These are phyloP conservation scores for Batillaria attramentaria DNA, from an alignment of 1,140 invertebrate genomes.

Conservation along the genomic window DNA sequence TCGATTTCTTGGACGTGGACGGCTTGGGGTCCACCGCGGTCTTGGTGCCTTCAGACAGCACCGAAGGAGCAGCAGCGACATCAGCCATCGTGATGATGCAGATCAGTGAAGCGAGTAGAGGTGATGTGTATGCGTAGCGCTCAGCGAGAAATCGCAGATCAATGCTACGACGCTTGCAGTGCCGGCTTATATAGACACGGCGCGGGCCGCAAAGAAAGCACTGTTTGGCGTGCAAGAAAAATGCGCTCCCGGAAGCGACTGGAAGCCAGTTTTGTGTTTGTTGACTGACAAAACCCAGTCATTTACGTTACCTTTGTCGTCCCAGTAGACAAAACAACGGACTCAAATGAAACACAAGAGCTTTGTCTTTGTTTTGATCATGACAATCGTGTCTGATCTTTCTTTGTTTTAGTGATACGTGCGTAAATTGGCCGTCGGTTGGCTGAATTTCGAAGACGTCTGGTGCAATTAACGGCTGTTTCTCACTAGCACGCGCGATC, in stretches of 20 bases:
- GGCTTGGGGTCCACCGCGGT: neutral
- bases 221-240: neutral
- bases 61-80: neutral
- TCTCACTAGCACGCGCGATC: neutral
- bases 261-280: neutral
- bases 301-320: neutral
- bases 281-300: neutral
- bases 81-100: neutral
- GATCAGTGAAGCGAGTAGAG: neutral
- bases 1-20: neutral
- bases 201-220: conserved; percentile 4
- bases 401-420: too few relatives aligned
- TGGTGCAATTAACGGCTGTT: neutral
- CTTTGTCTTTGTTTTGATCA: neutral
- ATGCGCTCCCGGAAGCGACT: neutral
- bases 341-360: neutral
- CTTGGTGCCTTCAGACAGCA: neutral
- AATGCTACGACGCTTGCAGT: neutral
- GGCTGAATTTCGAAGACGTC: too few relatives aligned
- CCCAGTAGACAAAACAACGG: neutral
- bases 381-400: neutral
- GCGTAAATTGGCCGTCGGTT: too few relatives aligned
- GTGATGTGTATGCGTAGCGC: neutral
- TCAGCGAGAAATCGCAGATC: neutral
- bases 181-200: neutral